Base-by-base conservation (phyloP, 2,113 vertebrate species). In the Calonectris borealis region DNA sequence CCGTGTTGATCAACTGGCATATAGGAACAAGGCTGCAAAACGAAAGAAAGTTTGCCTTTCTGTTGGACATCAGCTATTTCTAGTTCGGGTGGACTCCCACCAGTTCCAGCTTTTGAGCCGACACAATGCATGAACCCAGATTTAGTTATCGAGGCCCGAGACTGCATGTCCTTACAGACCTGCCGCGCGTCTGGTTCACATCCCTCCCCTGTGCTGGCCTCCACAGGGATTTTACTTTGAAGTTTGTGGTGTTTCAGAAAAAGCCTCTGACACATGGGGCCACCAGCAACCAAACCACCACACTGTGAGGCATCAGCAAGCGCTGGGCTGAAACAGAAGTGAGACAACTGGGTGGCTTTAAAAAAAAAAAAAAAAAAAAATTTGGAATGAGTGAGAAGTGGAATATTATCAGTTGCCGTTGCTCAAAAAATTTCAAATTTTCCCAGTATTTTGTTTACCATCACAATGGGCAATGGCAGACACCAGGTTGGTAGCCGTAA, bases 381-480 rank as follows among this genome's bases (percentile, higher is more conserved):
- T 21, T 9, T 20, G 9, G 51, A 26, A 31, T 0, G 0, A 71
- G 22, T 1, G 1, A 70, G 25, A 62, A 73, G 13, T 16, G 7
- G 49, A 71, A 65, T 6, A n/a, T 24, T 14, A 40, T 26, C 34
- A 32, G 42, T 68, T 36, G 31, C 31, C 1, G 2, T 12, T 46
- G 22, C 36, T 65, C 36, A 34, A 44, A 79, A 58, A 24, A 38
- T 2, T 3, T 17, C 61, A 32, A 10, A 4, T 49, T 62, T 55
- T 16, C 38, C 32, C 51, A 65, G 11, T 31, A 65, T 71, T 70
- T 62, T 70, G 9, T 57, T 64, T 22, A 32, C 26, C 9, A 13
- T 32, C 1, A 0, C 36, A 32, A 34, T 4, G 6, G 24, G 48
- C 21, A 40, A 26, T 18, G n/a, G 27, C 26, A 72, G 42, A 58